Conservation (phyloP, 2,797 vertebrate genomes). For the Orientallactaga sibirica region DNA sequence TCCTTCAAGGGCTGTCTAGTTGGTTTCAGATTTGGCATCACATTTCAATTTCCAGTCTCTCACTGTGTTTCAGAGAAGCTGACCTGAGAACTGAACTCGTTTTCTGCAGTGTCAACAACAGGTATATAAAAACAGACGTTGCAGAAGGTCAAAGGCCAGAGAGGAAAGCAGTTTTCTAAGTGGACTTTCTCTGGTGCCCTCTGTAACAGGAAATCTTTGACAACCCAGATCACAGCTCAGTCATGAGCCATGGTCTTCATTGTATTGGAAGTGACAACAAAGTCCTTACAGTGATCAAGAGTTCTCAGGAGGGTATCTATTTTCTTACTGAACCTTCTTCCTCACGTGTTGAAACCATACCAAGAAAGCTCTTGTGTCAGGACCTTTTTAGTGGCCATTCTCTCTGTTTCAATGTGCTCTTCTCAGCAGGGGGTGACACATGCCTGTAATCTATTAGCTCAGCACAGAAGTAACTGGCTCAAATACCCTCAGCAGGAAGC, state of each 20-base stretch:
- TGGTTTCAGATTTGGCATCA: slow-evolving; percentile 7
- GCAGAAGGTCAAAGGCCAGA: neutral
- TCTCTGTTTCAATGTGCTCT: neutral
- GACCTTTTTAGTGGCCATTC: neutral
- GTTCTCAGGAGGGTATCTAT: neutral
- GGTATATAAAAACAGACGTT: neutral
- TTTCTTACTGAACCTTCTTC: too few species aligned
- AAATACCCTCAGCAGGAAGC: neutral
- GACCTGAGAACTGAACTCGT: neutral
- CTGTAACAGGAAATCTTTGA: neutral
- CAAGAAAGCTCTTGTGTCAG: neutral
- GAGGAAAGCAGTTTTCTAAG: slow-evolving; percentile 10
- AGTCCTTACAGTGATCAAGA: neutral
- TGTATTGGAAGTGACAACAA: neutral
- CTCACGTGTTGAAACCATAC: neutral
- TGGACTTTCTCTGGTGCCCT: neutral
- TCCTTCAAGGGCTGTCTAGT: neutral
- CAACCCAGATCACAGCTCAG: neutral
- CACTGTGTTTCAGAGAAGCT: slow-evolving; percentile 24
- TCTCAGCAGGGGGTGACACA: neutral
- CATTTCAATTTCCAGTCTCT: neutral
- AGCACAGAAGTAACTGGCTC: too few species aligned
- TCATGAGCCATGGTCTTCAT: neutral
- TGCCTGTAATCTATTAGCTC: too few species aligned
- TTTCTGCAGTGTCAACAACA: neutral